Percentiles rank a stretch among this genome's conserved stretches.
These are phyloP conservation scores for Muntiacus muntjak DNA, from an alignment of 2,113 vertebrate genomes.

Conservation along the genomic window DNA sequence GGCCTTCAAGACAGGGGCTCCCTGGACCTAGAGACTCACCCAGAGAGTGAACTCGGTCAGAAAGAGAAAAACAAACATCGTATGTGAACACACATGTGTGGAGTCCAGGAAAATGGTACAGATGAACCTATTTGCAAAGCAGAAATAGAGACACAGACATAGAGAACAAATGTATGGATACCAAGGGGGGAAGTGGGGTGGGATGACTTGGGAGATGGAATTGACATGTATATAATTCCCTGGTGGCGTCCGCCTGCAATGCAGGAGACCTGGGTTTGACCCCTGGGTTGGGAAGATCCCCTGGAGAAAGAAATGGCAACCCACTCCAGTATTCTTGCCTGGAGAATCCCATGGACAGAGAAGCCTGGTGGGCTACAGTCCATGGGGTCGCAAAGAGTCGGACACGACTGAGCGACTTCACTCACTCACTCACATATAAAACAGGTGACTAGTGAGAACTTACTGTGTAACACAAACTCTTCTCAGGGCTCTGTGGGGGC, in stretches of 20 bases:
- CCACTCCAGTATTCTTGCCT: too few relatives aligned
- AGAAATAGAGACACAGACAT: not conserved
- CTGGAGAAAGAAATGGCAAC: too few relatives aligned
- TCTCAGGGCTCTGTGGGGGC: not conserved
- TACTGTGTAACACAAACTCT: not conserved
- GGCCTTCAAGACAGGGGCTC: not conserved
- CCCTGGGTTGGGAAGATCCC: too few relatives aligned
- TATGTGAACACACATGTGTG: not conserved
- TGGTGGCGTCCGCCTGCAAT: too few relatives aligned
- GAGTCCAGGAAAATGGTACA: not conserved
- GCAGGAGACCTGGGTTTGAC: too few relatives aligned
- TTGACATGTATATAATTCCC: not conserved
- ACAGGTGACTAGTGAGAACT: not conserved
- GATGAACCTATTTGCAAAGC: not conserved
- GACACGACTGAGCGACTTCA: too few relatives aligned
- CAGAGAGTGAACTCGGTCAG: not conserved
- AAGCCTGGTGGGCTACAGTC: too few relatives aligned
- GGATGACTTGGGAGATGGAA: not conserved
- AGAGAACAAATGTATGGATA: not conserved
- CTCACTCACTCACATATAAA: not conserved
- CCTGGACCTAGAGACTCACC: not conserved
- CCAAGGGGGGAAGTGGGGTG: not conserved
- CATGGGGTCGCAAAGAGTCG: too few relatives aligned
- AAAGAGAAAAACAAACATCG: not conserved
- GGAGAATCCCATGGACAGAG: too few relatives aligned